Evolutionary conservation across 1,140 invertebrate genomes (phyloP).

Genomic region (Anadara kagoshimensis): DNA sequence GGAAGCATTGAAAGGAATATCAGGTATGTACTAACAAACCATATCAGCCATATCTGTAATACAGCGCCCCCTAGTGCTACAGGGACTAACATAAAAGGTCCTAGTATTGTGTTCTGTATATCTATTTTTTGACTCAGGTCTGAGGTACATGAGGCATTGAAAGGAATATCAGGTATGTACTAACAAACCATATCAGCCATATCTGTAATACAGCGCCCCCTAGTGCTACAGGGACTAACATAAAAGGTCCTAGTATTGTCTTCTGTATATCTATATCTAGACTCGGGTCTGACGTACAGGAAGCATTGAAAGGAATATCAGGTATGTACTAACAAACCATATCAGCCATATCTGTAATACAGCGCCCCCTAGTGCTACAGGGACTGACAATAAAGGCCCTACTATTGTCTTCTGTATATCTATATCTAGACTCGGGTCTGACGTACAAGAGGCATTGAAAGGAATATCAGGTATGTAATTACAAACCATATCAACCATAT

Average conservation of each 20-base stretch:
- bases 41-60: no score
- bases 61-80: no score
- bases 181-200: no score
- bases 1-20: constrained; percentile 22
- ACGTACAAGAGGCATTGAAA: constrained; percentile 26
- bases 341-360: no score
- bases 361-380: no score
- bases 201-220: no score
- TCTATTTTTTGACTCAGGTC: constrained; percentile 26
- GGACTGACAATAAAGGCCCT: background rate
- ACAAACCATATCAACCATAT: no score
- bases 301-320: constrained; percentile 23
- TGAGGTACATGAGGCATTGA: constrained; percentile 24
- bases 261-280: constrained; percentile 29
- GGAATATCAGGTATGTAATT: constrained; percentile 18
- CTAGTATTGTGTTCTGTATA: constrained; percentile 16
- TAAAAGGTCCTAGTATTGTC: constrained; percentile 4
- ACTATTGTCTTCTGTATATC: constrained; percentile 19
- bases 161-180: constrained; percentile 23
- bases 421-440: constrained; percentile 29
- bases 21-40: constrained; percentile 13
- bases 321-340: constrained; percentile 10
- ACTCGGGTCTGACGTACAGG: constrained; percentile 28
- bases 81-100: background rate
- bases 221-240: no score